Conservation (phyloP, 2,888 invertebrate genomes). For the Physocephala rufipes region DNA sequence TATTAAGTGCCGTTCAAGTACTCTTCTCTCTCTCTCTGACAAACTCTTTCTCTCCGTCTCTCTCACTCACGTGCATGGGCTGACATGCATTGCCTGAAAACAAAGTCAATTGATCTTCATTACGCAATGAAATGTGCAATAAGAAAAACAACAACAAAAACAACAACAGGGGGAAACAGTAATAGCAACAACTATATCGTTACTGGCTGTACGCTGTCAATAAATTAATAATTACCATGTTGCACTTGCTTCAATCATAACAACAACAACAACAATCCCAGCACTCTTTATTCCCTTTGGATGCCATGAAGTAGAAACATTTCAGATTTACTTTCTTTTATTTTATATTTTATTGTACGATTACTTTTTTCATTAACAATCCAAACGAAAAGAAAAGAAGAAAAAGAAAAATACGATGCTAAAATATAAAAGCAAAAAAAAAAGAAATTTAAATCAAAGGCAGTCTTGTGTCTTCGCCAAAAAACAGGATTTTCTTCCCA, state of each 20-base stretch:
- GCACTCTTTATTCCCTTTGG: too few species aligned
- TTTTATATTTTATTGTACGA: not conserved
- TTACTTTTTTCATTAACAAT: constrained; percentile 6
- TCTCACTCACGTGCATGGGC: not conserved
- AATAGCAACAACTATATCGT: constrained; percentile 33
- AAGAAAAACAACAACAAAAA: constrained; percentile 26
- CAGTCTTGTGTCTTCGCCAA: constrained; percentile 22
- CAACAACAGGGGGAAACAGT: too few species aligned
- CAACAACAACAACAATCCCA: constrained; percentile 27
- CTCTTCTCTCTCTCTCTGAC: not conserved
- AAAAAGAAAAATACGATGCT: constrained; percentile 10
- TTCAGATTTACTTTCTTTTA: not conserved
- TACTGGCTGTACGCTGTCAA: constrained; percentile 47
- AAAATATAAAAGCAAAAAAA: not conserved
- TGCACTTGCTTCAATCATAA: constrained; percentile 29
- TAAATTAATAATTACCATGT: constrained; percentile 50
- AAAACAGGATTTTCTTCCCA: constrained; percentile 50
- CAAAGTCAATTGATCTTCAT: constrained; percentile 50
- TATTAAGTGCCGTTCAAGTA: too few species aligned
- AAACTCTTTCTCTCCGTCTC: too few species aligned
- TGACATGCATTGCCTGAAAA: not conserved
- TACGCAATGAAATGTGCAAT: constrained; percentile 46
- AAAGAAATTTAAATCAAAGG: constrained; percentile 36
- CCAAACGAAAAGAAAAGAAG: constrained; percentile 17
- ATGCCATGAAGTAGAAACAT: constrained; percentile 16